A percentile compares a stretch with the other conserved stretches of the same genome.
These are phyloP conservation scores for Fregata magnificens DNA, from an alignment of 2,113 vertebrate genomes.

Conservation along the genomic window DNA sequence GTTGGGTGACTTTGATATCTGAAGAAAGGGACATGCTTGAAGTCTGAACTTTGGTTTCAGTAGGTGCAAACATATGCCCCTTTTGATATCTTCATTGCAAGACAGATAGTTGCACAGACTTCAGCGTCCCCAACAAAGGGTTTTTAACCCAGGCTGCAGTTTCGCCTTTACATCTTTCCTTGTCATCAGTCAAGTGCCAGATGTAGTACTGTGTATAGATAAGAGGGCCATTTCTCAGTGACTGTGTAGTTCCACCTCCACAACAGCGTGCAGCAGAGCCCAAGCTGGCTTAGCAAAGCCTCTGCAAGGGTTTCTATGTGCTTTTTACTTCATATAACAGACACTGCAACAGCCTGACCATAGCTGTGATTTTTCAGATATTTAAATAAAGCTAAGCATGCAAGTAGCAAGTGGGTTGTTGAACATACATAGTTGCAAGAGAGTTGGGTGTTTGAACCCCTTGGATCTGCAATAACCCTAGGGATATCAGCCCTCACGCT, in stretches of 20 bases:
- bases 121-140: rapidly evolving
- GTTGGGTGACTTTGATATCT: neutral
- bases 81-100: neutral
- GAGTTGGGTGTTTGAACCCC: rapidly evolving
- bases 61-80: neutral
- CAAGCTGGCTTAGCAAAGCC: neutral
- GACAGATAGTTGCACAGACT: rapidly evolving
- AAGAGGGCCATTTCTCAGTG: neutral
- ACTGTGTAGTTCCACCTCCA: neutral
- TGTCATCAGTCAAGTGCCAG: neutral
- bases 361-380: neutral
- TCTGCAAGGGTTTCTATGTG: neutral
- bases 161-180: neutral
- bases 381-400: neutral
- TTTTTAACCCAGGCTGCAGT: neutral
- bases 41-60: neutral
- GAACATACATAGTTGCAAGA: neutral
- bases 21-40: neutral
- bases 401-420: neutral
- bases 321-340: neutral
- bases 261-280: rapidly evolving
- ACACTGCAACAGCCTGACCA: neutral
- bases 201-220: neutral
- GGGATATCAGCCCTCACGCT: neutral
- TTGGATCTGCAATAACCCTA: neutral